Conservation (phyloP, 2,888 invertebrate species). For the Lysandra bellargus region DNA sequence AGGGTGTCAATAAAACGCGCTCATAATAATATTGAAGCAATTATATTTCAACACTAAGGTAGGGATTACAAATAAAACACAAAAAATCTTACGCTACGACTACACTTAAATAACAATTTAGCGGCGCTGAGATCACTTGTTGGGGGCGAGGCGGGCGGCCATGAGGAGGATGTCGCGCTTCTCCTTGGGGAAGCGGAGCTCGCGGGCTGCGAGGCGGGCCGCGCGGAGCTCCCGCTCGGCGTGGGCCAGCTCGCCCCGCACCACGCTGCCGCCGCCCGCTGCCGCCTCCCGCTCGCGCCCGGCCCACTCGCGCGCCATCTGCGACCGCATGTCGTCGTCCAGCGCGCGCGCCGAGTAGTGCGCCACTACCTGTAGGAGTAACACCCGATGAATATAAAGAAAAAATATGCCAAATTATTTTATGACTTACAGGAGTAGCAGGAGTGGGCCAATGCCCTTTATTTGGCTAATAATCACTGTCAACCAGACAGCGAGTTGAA, state of each 20-base stretch:
- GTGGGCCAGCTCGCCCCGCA: slow-evolving; percentile 89
- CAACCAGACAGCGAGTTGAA: background rate
- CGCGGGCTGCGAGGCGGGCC: slow-evolving; percentile 92
- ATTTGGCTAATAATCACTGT: background rate
- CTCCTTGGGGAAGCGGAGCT: slow-evolving; percentile 96
- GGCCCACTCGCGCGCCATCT: slow-evolving; percentile 98
- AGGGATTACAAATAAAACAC: slow-evolving; percentile 55
- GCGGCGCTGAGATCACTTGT: slow-evolving; percentile 67
- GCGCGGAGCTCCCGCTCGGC: slow-evolving; percentile 93
- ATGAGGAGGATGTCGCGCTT: slow-evolving; percentile 96
- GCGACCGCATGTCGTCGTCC: slow-evolving; percentile 97
- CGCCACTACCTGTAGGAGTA: slow-evolving; percentile 79
- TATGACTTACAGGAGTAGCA: no score
- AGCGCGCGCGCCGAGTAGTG: slow-evolving; percentile 95
- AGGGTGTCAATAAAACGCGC: background rate
- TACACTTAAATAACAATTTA: slow-evolving; percentile 71
- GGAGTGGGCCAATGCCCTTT: no score
- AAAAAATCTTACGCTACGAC: slow-evolving; percentile 61
- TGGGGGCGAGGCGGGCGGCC: slow-evolving; percentile 89
- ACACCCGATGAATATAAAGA: background rate
- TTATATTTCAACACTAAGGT: slow-evolving; percentile 25
- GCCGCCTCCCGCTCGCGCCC: slow-evolving; percentile 80
- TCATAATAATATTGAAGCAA: slow-evolving; percentile 22
- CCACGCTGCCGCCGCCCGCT: slow-evolving; percentile 79
- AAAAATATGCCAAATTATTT: no score